Percentiles rank a stretch among this genome's conserved stretches.
Evolutionary conservation across 1,140 invertebrate species (phyloP).

Genomic region (Tetranychus cinnabarinus): DNA sequence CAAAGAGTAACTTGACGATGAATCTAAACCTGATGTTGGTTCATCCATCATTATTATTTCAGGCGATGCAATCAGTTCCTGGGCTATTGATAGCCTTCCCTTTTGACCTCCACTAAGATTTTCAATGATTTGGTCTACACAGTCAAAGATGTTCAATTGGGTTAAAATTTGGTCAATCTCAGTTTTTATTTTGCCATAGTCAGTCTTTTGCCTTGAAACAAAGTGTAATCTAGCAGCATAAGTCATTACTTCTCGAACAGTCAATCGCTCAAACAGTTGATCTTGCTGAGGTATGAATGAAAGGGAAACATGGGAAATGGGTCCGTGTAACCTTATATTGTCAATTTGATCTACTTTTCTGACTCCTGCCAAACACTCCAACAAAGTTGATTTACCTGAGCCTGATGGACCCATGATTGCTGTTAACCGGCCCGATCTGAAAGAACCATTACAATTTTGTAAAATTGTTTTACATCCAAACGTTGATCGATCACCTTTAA

Average conservation of each 20-base stretch:
- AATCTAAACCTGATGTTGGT: conserved; percentile 6
- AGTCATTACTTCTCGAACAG: conserved; percentile 65
- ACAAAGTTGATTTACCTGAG: conserved; percentile 27
- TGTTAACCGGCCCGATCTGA: conserved; percentile 21
- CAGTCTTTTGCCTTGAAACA: background rate
- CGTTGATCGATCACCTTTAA: no score
- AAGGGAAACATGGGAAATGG: background rate
- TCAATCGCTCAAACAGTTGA: conserved; percentile 59
- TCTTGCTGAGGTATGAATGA: conserved; percentile 42
- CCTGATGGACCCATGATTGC: conserved; percentile 37
- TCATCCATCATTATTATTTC: conserved; percentile 6
- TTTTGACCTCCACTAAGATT: conserved; percentile 1
- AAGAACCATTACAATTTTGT: conserved; percentile 8
- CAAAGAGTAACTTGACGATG: background rate
- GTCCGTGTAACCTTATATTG: background rate
- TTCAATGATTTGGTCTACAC: background rate
- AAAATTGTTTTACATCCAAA: background rate
- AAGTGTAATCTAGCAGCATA: conserved; percentile 69
- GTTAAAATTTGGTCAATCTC: background rate
- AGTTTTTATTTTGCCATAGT: no score
- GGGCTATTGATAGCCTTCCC: conserved; percentile 4
- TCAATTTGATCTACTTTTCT: conserved; percentile 1
- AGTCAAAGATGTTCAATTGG: background rate
- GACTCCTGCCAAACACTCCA: conserved; percentile 18
- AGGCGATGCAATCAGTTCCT: background rate